These are phyloP conservation scores for Astyanax mexicanus DNA, from an alignment of 2,797 vertebrate species.

Conservation along the genomic window DNA sequence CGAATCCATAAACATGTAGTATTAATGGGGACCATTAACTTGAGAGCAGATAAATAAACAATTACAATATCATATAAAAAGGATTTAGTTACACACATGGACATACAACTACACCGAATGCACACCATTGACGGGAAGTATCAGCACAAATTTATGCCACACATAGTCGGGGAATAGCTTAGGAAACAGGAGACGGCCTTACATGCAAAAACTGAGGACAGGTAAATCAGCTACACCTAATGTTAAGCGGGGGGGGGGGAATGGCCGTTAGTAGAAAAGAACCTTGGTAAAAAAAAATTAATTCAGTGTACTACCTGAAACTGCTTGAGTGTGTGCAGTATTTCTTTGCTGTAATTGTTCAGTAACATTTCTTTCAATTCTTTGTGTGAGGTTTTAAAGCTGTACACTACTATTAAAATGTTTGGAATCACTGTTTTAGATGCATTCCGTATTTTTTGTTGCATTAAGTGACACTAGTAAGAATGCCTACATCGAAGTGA, in stretches of 20 bases:
- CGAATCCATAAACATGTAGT: constrained; percentile 67
- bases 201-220: constrained; percentile 52
- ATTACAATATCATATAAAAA: constrained; percentile 66
- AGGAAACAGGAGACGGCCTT: constrained; percentile 33
- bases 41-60: constrained; percentile 65
- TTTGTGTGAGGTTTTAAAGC: background rate
- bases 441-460: too few species aligned
- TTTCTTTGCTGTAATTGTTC: background rate
- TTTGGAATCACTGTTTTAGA: too few species aligned
- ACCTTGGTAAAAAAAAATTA: constrained; percentile 9
- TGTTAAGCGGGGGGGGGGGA: constrained; percentile 18
- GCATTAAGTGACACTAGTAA: too few species aligned
- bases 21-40: constrained; percentile 68
- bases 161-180: constrained; percentile 32
- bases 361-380: background rate
- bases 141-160: constrained; percentile 46
- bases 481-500: too few species aligned
- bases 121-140: constrained; percentile 68
- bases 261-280: constrained; percentile 24
- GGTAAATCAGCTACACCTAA: constrained; percentile 42
- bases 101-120: constrained; percentile 70
- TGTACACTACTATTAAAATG: too few species aligned
- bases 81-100: constrained; percentile 66
- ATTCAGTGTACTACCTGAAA: constrained; percentile 36
- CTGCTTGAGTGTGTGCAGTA: background rate